These are phyloP conservation scores for Synanthedon andrenaeformis DNA, from an alignment of 2,888 invertebrate genomes.

Conservation along the genomic window DNA sequence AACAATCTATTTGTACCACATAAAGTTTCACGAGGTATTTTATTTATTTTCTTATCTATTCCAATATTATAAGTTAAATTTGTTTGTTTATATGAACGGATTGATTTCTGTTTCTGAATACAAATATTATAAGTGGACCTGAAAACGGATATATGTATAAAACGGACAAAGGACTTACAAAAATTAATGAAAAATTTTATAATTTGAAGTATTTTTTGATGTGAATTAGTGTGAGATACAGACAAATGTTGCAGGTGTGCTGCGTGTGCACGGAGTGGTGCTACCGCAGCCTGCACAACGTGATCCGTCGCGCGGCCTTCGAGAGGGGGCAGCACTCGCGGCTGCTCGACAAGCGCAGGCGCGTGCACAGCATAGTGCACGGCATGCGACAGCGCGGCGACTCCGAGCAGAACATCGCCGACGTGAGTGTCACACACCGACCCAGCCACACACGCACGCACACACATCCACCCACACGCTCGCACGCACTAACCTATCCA, in stretches of 20 bases:
- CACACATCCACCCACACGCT: not conserved
- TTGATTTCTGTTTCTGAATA: too few species aligned
- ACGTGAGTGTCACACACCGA: conserved; percentile 27
- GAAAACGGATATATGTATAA: too few species aligned
- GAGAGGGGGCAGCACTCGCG: conserved; percentile 71
- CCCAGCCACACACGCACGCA: not conserved
- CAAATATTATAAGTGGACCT: too few species aligned
- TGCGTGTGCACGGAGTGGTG: conserved; percentile 37
- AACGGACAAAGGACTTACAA: too few species aligned
- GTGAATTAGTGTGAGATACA: too few species aligned
- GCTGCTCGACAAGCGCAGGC: conserved; percentile 87
- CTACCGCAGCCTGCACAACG: conserved; percentile 42
- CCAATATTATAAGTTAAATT: conserved; percentile 53
- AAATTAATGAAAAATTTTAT: too few species aligned
- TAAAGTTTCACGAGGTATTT: conserved; percentile 21
- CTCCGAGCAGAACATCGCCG: conserved; percentile 81
- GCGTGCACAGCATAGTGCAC: conserved; percentile 84
- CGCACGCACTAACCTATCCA: not conserved
- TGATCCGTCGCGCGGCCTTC: conserved; percentile 14
- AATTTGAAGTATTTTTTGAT: too few species aligned
- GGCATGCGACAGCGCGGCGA: conserved; percentile 84
- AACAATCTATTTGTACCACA: conserved; percentile 64
- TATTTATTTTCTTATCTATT: not conserved
- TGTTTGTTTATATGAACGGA: not conserved
- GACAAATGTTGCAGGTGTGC: conserved; percentile 25